phyloP scores from a whole-genome alignment of 2,797 vertebrate genomes.

The Lepidocolaptes lacrymiger region DNA sequence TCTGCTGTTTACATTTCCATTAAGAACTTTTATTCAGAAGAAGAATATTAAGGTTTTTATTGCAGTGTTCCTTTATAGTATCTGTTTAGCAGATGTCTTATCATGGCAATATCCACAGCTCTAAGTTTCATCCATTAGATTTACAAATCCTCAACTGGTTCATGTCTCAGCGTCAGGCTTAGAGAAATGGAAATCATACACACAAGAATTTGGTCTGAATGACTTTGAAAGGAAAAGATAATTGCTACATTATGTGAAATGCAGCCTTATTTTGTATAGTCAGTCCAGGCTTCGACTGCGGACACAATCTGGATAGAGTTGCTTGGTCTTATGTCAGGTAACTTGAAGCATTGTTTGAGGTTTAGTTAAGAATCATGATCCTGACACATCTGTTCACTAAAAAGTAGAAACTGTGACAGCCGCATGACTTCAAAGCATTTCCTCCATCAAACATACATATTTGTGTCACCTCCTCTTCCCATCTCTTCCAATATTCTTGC shows the following conservation, averaged over 20 bases:
- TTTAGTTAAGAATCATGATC: conserved; percentile 24
- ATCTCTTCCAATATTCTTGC: conserved; percentile 41
- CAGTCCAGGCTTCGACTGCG: background rate
- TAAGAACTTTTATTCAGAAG: background rate
- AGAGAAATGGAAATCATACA: background rate
- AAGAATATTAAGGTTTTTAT: background rate
- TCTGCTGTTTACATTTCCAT: background rate
- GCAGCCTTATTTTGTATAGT: background rate
- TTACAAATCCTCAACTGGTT: background rate
- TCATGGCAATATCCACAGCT: background rate
- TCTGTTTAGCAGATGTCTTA: conserved; percentile 25
- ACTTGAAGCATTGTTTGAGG: conserved; percentile 8
- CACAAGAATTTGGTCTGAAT: background rate
- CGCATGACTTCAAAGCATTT: conserved; percentile 65
- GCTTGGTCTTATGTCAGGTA: background rate
- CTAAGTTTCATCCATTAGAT: background rate
- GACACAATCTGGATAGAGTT: background rate
- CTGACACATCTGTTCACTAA: conserved; percentile 42
- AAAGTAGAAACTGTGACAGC: conserved; percentile 48
- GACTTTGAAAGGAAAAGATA: background rate
- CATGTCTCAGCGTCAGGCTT: background rate
- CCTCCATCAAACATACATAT: conserved; percentile 20
- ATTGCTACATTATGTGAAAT: background rate
- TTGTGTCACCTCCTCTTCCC: conserved; percentile 6
- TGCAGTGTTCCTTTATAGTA: background rate